These are phyloP conservation scores for Octodonta nipae DNA, from an alignment of 2,888 invertebrate species.

Conservation along the genomic window DNA sequence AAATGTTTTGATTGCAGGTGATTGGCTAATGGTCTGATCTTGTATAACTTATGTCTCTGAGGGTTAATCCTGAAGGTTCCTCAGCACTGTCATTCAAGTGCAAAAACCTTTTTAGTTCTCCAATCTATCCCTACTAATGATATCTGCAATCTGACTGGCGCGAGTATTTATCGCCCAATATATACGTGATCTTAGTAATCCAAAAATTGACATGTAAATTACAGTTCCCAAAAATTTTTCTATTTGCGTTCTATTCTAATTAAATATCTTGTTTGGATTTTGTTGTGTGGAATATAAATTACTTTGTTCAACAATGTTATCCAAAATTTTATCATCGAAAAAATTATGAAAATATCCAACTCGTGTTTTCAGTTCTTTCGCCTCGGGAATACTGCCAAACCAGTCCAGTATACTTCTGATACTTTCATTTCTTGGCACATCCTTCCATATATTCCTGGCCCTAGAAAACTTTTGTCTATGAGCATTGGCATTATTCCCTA, in stretches of 20 bases:
- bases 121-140: constrained; percentile 3
- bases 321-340: constrained; percentile 4
- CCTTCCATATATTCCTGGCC: no score
- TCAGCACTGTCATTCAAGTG: neutral
- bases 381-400: no score
- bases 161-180: constrained; percentile 3
- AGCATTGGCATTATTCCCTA: no score
- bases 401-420: no score
- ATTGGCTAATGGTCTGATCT: neutral
- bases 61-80: neutral
- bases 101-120: neutral
- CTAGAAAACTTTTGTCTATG: no score
- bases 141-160: neutral
- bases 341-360: constrained; percentile 6
- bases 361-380: no score
- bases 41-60: neutral
- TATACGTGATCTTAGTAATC: constrained; percentile 3
- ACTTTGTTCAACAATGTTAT: constrained; percentile 4
- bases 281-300: constrained; percentile 6
- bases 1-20: neutral
- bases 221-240: constrained; percentile 6
- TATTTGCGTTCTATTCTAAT: constrained; percentile 1
- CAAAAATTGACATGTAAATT: constrained; percentile 9
- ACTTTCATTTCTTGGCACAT: no score
- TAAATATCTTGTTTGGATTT: constrained; percentile 4